A percentile compares a stretch with the other conserved stretches of the same genome.
phyloP scores from a whole-genome alignment of 1,140 invertebrate genomes.

The Tetramorium parvispinum region DNA sequence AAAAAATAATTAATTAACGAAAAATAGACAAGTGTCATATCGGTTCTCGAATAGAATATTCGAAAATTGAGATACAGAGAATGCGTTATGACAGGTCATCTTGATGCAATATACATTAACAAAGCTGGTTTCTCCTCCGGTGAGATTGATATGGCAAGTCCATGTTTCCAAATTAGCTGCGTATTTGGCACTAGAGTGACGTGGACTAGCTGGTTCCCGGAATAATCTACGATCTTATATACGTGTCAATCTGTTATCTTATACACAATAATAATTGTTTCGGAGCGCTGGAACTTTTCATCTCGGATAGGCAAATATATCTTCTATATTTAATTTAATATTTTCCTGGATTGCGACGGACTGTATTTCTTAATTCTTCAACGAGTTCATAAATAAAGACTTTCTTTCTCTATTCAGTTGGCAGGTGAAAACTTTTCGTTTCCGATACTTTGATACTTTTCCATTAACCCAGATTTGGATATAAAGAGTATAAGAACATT shows the following conservation, averaged over 20 bases:
- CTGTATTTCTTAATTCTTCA: slow-evolving; percentile 29
- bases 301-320: background rate
- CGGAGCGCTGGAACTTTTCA: background rate
- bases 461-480: slow-evolving; percentile 55
- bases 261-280: slow-evolving; percentile 28
- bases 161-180: slow-evolving; percentile 53
- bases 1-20: background rate
- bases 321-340: slow-evolving; percentile 18
- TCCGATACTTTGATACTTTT: slow-evolving; percentile 51
- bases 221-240: slow-evolving; percentile 56
- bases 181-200: slow-evolving; percentile 50
- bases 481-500: slow-evolving; percentile 43
- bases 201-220: slow-evolving; percentile 20
- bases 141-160: slow-evolving; percentile 50
- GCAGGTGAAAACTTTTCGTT: slow-evolving; percentile 15
- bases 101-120: slow-evolving; percentile 15
- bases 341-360: background rate
- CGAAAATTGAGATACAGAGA: background rate
- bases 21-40: background rate
- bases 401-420: background rate
- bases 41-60: background rate
- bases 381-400: slow-evolving; percentile 13
- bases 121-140: slow-evolving; percentile 7
- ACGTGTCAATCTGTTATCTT: slow-evolving; percentile 41
- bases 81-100: background rate